These are phyloP conservation scores for Drosophila anceps DNA, from an alignment of 2,888 invertebrate genomes.

Conservation along the genomic window DNA sequence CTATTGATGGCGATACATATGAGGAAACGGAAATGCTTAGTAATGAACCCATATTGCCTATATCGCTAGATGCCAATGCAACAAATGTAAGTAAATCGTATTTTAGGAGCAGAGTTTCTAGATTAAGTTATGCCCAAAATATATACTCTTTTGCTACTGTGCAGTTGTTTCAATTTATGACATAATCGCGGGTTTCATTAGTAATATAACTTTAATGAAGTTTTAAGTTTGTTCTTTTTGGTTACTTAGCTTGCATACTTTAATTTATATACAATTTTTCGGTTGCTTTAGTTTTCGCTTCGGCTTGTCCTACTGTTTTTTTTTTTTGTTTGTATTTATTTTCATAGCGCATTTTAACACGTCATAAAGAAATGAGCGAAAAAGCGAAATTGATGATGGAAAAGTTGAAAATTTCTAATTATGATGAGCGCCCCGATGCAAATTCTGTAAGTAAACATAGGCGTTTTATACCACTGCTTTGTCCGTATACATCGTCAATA, in stretches of 20 bases:
- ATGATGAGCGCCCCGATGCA: slow-evolving; percentile 75
- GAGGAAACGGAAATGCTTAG: slow-evolving; percentile 43
- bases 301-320: slow-evolving; percentile 63
- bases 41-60: slow-evolving; percentile 69
- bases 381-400: slow-evolving; percentile 85
- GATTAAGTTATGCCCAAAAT: not conserved
- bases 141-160: not conserved
- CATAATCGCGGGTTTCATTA: not conserved
- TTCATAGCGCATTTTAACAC: slow-evolving; percentile 85
- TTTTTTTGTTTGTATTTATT: slow-evolving; percentile 61
- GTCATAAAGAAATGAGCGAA: slow-evolving; percentile 86
- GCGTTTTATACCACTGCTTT: slow-evolving; percentile 9
- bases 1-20: slow-evolving; percentile 34
- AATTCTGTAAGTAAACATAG: slow-evolving; percentile 83
- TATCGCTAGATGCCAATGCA: slow-evolving; percentile 85
- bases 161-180: not conserved
- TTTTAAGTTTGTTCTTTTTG: slow-evolving; percentile 26
- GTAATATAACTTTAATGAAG: slow-evolving; percentile 2
- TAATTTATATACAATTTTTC: slow-evolving; percentile 55
- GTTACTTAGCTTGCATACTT: slow-evolving; percentile 25
- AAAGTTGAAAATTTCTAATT: slow-evolving; percentile 83
- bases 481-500: slow-evolving; percentile 11
- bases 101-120: not conserved
- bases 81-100: slow-evolving; percentile 85
- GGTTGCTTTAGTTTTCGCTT: slow-evolving; percentile 49